These are phyloP conservation scores for Leptinotarsa tumamoca DNA, from an alignment of 2,888 invertebrate genomes.

Conservation along the genomic window DNA sequence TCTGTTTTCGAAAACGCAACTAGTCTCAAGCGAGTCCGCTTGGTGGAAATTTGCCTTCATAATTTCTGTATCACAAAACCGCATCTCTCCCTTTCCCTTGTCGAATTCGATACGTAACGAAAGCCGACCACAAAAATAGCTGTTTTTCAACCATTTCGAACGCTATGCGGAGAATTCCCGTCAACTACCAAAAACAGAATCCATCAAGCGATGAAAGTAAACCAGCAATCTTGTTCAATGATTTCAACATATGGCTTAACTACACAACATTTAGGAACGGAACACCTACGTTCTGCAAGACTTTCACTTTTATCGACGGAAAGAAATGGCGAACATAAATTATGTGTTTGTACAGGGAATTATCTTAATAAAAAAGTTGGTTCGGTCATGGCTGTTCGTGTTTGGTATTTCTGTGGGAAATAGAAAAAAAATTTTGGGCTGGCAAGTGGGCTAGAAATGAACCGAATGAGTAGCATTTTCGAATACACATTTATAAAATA, in stretches of 20 bases:
- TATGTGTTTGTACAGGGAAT: conserved; percentile 42
- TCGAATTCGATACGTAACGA: too few relatives aligned
- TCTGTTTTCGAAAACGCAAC: too few relatives aligned
- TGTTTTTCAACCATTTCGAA: background rate
- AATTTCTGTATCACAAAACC: too few relatives aligned
- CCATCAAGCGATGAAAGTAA: conserved; percentile 39
- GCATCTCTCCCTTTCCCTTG: too few relatives aligned
- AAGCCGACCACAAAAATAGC: background rate
- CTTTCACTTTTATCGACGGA: conserved; percentile 60
- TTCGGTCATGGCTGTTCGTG: conserved; percentile 11
- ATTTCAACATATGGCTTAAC: conserved; percentile 41
- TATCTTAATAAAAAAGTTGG: conserved; percentile 27
- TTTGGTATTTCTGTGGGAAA: conserved; percentile 1
- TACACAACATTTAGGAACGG: conserved; percentile 34
- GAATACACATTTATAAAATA: too few relatives aligned
- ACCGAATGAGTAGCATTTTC: too few relatives aligned
- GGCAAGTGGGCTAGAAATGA: too few relatives aligned
- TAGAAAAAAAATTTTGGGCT: background rate
- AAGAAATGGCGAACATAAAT: conserved; percentile 54
- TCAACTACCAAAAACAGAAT: conserved; percentile 19
- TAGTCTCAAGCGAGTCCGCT: too few relatives aligned
- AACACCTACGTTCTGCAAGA: conserved; percentile 56
- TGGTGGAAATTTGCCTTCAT: too few relatives aligned
- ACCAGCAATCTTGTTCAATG: conserved; percentile 31
- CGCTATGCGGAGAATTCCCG: background rate